Evolutionary conservation across 2,888 invertebrate genomes (phyloP).

Genomic region (Acronicta leporina): DNA sequence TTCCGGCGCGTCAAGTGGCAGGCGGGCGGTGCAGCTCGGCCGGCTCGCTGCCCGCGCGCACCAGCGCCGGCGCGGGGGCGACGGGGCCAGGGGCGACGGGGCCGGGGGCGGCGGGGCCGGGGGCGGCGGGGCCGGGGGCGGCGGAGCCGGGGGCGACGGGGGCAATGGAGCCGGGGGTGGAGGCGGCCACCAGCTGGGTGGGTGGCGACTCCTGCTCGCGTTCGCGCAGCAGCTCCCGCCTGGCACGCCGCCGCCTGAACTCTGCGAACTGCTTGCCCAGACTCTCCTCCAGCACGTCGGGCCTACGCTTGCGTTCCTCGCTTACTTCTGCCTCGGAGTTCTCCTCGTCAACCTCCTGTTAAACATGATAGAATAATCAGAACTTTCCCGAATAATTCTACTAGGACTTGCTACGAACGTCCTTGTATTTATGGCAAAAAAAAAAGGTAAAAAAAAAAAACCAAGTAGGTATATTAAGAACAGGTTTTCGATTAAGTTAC

Average conservation of each 20-base stretch:
- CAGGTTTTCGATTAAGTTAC: no score
- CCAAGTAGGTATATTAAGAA: no score
- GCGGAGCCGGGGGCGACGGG: no score
- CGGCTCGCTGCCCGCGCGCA: constrained; percentile 64
- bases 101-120: constrained; percentile 4
- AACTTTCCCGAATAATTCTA: no score
- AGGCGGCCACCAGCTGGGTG: no score
- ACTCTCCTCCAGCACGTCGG: constrained; percentile 76
- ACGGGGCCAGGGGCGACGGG: no score
- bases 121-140: constrained; percentile 45
- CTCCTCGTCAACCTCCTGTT: constrained; percentile 92
- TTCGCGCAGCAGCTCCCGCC: constrained; percentile 63
- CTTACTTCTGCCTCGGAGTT: constrained; percentile 78
- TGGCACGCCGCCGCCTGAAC: constrained; percentile 84
- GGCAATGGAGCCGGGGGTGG: no score
- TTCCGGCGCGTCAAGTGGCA: constrained; percentile 39
- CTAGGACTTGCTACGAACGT: no score
- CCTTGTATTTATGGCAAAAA: no score
- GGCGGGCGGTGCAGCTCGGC: constrained; percentile 35
- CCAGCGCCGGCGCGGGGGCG: constrained; percentile 17
- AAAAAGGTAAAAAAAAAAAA: no score
- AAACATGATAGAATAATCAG: constrained; percentile 8
- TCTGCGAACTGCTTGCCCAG: constrained; percentile 80
- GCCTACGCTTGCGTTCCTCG: constrained; percentile 74
- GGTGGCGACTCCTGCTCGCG: constrained; percentile 48